Evolutionary conservation across 2,797 vertebrate species (phyloP).

Genomic region (Neomorphus geoffroyi): DNA sequence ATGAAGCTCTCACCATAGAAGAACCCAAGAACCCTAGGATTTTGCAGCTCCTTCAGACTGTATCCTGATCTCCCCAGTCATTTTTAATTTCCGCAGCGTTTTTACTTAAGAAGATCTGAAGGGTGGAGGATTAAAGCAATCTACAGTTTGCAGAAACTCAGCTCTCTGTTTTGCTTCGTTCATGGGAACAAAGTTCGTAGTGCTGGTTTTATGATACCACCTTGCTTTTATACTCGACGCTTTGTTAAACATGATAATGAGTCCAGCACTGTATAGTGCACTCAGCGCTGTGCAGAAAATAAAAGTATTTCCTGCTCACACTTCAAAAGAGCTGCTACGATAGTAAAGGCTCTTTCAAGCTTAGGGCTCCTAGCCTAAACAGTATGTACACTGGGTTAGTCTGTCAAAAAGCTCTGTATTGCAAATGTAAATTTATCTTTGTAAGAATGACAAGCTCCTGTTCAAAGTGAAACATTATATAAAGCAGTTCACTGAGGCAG

Average conservation of each 20-base stretch:
- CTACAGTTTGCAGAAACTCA: background rate
- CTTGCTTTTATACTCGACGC: slow-evolving; percentile 10
- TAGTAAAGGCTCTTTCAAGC: background rate
- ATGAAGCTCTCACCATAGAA: background rate
- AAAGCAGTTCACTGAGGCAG: background rate
- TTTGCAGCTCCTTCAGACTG: background rate
- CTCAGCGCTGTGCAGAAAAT: slow-evolving; percentile 35
- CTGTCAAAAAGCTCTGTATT: slow-evolving; percentile 2
- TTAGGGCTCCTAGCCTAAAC: background rate
- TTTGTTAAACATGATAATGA: slow-evolving; percentile 50
- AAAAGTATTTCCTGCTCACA: slow-evolving; percentile 37
- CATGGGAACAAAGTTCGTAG: background rate
- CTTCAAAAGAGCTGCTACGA: background rate
- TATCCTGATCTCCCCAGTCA: background rate
- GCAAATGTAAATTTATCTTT: background rate
- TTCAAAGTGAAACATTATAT: slow-evolving; percentile 12
- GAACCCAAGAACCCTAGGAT: background rate
- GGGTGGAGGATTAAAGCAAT: slow-evolving; percentile 7
- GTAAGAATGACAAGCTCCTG: background rate
- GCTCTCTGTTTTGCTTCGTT: background rate
- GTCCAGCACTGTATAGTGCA: background rate
- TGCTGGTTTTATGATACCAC: slow-evolving; percentile 17
- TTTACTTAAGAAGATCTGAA: background rate
- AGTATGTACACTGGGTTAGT: background rate
- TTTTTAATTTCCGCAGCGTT: background rate